Conservation (phyloP, 1,140 invertebrate species). For the Drosophila lacteicornis region DNA sequence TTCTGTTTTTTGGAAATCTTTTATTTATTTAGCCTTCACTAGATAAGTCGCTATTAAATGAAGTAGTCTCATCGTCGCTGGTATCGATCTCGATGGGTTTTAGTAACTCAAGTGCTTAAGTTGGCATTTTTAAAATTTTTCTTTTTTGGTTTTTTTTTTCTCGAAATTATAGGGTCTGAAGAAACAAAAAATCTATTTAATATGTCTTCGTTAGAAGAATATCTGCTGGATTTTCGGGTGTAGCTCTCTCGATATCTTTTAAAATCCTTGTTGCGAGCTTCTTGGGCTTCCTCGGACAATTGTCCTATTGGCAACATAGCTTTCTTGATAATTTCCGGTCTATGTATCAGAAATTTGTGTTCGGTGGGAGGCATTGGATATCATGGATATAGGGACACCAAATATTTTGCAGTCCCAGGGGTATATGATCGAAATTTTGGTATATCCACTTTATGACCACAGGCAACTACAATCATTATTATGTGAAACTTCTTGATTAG, state of each 20-base stretch:
- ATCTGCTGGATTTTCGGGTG: background rate
- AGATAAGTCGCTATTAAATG: too few relatives aligned
- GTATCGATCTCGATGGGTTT: too few relatives aligned
- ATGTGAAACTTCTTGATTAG: background rate
- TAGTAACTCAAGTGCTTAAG: too few relatives aligned
- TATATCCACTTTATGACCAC: conserved; percentile 1
- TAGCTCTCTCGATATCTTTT: background rate
- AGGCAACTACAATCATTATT: background rate
- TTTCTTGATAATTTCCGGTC: conserved; percentile 1
- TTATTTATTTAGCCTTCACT: too few relatives aligned
- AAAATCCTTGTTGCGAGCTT: conserved; percentile 9
- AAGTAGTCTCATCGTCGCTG: too few relatives aligned
- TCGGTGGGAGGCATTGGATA: conserved; percentile 1
- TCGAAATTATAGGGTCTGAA: background rate
- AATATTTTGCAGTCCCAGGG: background rate
- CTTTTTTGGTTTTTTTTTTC: too few relatives aligned
- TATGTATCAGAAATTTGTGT: conserved; percentile 6
- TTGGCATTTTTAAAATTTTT: too few relatives aligned
- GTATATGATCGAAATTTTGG: background rate
- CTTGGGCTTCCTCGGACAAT: conserved; percentile 8
- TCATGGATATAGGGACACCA: background rate
- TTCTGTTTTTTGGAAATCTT: too few relatives aligned
- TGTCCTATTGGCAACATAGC: conserved; percentile 13
- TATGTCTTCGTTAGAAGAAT: background rate
- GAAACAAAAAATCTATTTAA: background rate